Evolutionary conservation across 2,797 vertebrate species (phyloP).

Genomic region (Gallinago nigripennis): DNA sequence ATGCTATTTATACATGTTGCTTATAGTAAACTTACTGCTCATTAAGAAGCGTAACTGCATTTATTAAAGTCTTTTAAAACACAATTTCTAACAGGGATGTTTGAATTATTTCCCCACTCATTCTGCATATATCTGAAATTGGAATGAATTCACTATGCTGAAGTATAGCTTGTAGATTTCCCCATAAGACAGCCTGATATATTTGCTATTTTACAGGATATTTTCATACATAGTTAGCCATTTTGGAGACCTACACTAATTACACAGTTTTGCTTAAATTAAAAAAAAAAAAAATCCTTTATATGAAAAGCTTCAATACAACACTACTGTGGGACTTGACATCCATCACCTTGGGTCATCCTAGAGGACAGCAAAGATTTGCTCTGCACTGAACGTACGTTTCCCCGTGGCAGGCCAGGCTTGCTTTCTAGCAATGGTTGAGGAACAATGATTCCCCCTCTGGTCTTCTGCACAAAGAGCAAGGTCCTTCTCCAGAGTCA

Average conservation of each 20-base stretch:
- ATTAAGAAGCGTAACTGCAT: not conserved
- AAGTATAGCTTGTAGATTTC: not conserved
- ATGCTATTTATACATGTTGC: not conserved
- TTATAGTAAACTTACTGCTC: not conserved
- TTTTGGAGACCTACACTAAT: not conserved
- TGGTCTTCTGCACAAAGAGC: not conserved
- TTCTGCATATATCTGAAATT: not conserved
- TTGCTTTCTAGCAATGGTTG: not conserved
- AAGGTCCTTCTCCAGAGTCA: not conserved
- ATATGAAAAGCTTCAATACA: not conserved
- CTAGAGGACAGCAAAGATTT: not conserved
- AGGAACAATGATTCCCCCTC: fast-evolving
- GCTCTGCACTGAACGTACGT: not conserved
- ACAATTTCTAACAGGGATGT: not conserved
- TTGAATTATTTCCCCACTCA: not conserved
- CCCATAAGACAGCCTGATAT: not conserved
- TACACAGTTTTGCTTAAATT: not conserved
- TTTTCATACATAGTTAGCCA: not conserved
- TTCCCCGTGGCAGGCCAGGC: not conserved
- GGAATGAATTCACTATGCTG: not conserved
- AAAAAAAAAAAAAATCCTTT: not conserved
- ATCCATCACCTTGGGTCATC: not conserved
- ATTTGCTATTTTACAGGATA: not conserved
- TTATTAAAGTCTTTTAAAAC: not conserved
- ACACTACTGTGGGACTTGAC: no score